Conservation (phyloP, 53 echinoderm and acorn worm species). For the Crossaster papposus region DNA sequence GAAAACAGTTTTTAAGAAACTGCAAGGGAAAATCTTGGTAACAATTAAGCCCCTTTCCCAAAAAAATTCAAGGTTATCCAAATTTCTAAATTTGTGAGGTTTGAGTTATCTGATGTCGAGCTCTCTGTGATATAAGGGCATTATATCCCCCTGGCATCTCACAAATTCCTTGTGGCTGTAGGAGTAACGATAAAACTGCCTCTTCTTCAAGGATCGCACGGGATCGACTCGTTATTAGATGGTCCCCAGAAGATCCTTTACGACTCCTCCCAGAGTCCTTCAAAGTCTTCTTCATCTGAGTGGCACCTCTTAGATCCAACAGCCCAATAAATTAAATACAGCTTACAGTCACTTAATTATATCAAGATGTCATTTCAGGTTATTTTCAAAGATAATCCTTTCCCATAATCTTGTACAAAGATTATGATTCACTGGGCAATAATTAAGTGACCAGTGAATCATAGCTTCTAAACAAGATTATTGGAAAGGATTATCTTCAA, state of each 20-base stretch:
- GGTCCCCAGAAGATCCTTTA: background rate
- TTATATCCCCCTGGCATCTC: background rate
- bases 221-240: background rate
- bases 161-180: background rate
- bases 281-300: background rate
- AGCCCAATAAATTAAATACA: background rate
- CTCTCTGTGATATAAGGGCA: background rate
- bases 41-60: no score
- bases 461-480: background rate
- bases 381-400: background rate
- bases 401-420: background rate
- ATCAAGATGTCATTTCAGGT: background rate
- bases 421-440: background rate
- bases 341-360: background rate
- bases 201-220: background rate
- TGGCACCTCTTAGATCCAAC: background rate
- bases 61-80: no score
- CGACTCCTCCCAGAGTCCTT: background rate
- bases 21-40: no score
- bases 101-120: no score
- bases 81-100: no score
- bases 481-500: background rate
- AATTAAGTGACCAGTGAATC: conserved; percentile 6
- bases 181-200: background rate
- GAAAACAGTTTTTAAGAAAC: no score